A percentile compares a stretch with the other conserved stretches of the same genome.
phyloP scores from a whole-genome alignment of 2,797 vertebrate genomes.

The Microchirus variegatus region DNA sequence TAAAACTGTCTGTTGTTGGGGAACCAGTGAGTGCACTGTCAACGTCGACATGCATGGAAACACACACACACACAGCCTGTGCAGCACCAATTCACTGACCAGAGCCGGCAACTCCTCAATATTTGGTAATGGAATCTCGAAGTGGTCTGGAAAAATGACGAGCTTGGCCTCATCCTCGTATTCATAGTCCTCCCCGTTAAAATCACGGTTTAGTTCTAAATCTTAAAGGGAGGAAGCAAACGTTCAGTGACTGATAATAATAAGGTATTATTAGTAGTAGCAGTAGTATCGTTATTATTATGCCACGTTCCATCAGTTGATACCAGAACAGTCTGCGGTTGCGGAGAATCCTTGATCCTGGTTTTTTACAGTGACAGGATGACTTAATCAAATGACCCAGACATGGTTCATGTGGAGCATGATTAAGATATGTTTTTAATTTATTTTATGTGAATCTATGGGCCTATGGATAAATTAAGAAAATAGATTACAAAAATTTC shows the following conservation, averaged over 20 bases:
- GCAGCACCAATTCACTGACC: constrained; percentile 89
- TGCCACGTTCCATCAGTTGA: background rate
- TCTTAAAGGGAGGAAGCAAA: constrained; percentile 86
- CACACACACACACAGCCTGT: constrained; percentile 57
- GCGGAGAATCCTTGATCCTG: constrained; percentile 2
- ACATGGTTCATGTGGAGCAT: constrained; percentile 1
- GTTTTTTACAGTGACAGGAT: constrained; percentile 18
- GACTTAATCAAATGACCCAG: constrained; percentile 10
- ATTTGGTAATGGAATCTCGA: constrained; percentile 97
- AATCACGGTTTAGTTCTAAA: constrained; percentile 93
- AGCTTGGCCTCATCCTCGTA: constrained; percentile 98
- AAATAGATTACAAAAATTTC: too few relatives aligned
- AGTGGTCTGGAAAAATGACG: constrained; percentile 99
- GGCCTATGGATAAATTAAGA: too few relatives aligned
- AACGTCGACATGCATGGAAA: constrained; percentile 64
- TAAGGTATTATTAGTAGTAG: too few relatives aligned
- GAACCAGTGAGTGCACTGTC: constrained; percentile 46
- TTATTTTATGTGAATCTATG: constrained; percentile 1
- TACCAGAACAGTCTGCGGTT: background rate
- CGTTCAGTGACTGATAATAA: constrained; percentile 35
- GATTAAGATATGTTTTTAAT: background rate
- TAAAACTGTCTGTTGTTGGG: background rate
- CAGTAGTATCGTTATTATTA: background rate
- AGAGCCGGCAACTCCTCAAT: constrained; percentile 98
- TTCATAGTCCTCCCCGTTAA: constrained; percentile 95